These are phyloP conservation scores for Orchestes rusci DNA, from an alignment of 2,888 invertebrate genomes.

Conservation along the genomic window DNA sequence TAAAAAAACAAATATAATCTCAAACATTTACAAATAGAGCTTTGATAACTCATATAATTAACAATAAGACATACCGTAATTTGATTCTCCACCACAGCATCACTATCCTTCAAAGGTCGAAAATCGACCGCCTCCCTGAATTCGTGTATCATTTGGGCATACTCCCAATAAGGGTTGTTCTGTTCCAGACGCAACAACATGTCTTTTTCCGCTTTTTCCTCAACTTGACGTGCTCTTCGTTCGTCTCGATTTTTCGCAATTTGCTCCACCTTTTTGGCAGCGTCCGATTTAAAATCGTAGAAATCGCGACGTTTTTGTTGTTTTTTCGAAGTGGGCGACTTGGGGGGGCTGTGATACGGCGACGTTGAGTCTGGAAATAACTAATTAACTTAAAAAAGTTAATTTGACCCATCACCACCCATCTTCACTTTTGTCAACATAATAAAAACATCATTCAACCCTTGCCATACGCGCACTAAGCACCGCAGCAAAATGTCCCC, in stretches of 20 bases:
- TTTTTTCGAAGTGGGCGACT: slow-evolving; percentile 29
- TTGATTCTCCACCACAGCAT: slow-evolving; percentile 78
- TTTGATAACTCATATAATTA: too few relatives aligned
- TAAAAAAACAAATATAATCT: too few relatives aligned
- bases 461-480: too few relatives aligned
- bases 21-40: too few relatives aligned
- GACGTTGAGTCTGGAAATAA: slow-evolving; percentile 23
- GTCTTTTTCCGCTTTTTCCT: slow-evolving; percentile 84
- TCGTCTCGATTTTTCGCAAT: slow-evolving; percentile 95
- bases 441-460: too few relatives aligned
- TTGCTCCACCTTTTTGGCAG: slow-evolving; percentile 79
- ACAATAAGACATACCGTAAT: slow-evolving; percentile 66
- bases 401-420: too few relatives aligned
- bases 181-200: slow-evolving; percentile 69
- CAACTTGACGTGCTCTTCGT: slow-evolving; percentile 82
- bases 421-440: too few relatives aligned
- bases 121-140: slow-evolving; percentile 48
- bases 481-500: too few relatives aligned
- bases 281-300: slow-evolving; percentile 38
- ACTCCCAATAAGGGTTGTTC: slow-evolving; percentile 97
- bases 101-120: slow-evolving; percentile 63
- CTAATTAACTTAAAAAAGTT: neutral
- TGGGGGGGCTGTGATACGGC: slow-evolving; percentile 30
- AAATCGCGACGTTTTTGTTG: slow-evolving; percentile 30
- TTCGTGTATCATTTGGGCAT: slow-evolving; percentile 91